Percentiles rank a stretch among this genome's conserved stretches.
These are phyloP conservation scores for Dromaius novaehollandiae DNA, from an alignment of 2,113 vertebrate genomes.

Conservation along the genomic window DNA sequence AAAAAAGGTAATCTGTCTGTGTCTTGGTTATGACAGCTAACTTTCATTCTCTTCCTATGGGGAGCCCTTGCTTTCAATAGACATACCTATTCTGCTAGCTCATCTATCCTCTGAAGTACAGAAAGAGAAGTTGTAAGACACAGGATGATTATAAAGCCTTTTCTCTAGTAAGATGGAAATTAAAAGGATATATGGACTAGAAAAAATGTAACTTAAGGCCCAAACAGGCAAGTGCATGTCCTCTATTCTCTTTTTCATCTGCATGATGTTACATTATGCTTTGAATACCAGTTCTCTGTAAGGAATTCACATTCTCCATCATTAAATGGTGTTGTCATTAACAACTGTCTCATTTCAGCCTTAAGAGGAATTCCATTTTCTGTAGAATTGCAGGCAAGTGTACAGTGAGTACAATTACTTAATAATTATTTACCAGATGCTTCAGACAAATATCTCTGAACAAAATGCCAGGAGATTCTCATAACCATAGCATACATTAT, in stretches of 20 bases:
- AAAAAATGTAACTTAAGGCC: neutral
- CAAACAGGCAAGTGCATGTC: neutral
- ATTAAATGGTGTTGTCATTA: neutral
- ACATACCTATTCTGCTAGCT: neutral
- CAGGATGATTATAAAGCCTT: neutral
- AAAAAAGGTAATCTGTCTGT: neutral
- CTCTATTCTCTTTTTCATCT: neutral
- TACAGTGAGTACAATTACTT: neutral
- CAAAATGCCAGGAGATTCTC: neutral
- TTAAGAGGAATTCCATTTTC: neutral
- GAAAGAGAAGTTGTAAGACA: neutral
- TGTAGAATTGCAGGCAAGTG: neutral
- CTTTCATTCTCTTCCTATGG: neutral
- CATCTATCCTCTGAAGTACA: neutral
- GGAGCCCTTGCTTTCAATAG: neutral
- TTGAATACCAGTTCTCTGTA: neutral
- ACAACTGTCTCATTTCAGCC: neutral
- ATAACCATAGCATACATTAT: neutral
- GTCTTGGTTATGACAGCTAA: neutral
- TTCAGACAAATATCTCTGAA: neutral
- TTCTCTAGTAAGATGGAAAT: neutral
- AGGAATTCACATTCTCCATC: neutral
- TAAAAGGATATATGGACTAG: neutral
- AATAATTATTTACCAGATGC: neutral
- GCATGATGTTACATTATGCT: neutral